Percentiles rank a stretch among this genome's conserved stretches.
These are phyloP conservation scores for Antheraea assamensis DNA, from an alignment of 2,888 invertebrate species.

Conservation along the genomic window DNA sequence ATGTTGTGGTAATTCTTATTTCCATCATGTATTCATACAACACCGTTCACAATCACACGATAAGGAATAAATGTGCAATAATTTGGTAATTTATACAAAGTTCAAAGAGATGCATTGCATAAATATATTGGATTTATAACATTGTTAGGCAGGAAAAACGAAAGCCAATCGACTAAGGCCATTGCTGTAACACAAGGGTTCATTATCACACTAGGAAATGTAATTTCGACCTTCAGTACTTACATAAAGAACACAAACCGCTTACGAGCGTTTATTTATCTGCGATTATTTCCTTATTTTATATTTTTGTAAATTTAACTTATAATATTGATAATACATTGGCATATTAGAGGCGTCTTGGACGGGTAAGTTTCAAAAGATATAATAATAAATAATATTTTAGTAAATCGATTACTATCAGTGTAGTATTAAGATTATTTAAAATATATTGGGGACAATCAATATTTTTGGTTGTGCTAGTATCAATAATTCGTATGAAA, in stretches of 20 bases:
- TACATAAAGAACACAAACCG: constrained; percentile 10
- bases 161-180: constrained; percentile 10
- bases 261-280: background rate
- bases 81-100: background rate
- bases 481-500: background rate
- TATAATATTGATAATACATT: constrained; percentile 1
- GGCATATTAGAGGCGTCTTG: background rate
- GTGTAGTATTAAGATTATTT: background rate
- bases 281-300: constrained; percentile 2
- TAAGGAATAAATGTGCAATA: background rate
- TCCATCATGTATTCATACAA: background rate
- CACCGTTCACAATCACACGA: background rate
- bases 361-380: background rate
- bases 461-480: background rate
- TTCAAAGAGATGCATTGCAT: background rate
- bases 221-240: background rate
- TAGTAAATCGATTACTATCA: background rate
- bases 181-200: constrained; percentile 1
- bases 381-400: background rate
- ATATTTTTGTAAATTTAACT: background rate
- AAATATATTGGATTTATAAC: background rate
- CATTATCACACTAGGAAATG: constrained; percentile 15
- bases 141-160: constrained; percentile 8
- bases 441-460: too few relatives aligned
- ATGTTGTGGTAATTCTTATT: background rate